A percentile compares a stretch with the other conserved stretches of the same genome.
Conservation (phyloP, 2,797 vertebrate species). For the Malacoraja senta region DNA sequence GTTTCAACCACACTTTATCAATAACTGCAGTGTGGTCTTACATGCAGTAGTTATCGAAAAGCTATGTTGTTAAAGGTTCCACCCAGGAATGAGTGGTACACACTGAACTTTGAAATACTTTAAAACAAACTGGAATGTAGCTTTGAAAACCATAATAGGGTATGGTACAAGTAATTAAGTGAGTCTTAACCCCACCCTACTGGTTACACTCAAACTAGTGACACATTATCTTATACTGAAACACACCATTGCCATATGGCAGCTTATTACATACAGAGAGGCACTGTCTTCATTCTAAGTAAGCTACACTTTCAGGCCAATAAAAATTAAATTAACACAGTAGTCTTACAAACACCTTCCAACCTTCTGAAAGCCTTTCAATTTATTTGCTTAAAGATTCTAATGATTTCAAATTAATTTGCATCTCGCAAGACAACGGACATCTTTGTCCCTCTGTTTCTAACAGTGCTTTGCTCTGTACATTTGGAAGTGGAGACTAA, state of each 20-base stretch:
- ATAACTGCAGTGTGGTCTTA: not conserved
- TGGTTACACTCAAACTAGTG: conserved; percentile 30
- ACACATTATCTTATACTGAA: conserved; percentile 32
- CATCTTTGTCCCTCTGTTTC: not conserved
- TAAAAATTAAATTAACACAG: conserved; percentile 33
- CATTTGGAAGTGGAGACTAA: not conserved
- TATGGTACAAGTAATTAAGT: conserved; percentile 24
- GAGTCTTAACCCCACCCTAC: conserved; percentile 24
- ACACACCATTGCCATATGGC: conserved; percentile 28
- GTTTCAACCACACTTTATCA: not conserved
- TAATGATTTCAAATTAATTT: conserved; percentile 33
- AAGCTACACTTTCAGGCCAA: conserved; percentile 19
- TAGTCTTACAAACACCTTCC: conserved; percentile 17
- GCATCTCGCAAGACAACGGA: not conserved
- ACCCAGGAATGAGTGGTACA: not conserved
- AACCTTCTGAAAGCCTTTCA: conserved; percentile 11
- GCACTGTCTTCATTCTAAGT: conserved; percentile 1
- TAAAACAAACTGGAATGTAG: conserved; percentile 1
- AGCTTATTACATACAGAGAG: conserved; percentile 29
- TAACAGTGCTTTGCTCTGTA: not conserved
- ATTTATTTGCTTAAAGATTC: conserved; percentile 26
- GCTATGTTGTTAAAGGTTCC: not conserved
- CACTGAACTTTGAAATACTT: conserved; percentile 18
- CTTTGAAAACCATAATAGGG: conserved; percentile 25
- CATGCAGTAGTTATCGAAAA: not conserved